Evolutionary conservation across 2,113 vertebrate species (phyloP), one percentile per base, ranked within the genome.

Genomic region (Probosciger aterrimus): DNA sequence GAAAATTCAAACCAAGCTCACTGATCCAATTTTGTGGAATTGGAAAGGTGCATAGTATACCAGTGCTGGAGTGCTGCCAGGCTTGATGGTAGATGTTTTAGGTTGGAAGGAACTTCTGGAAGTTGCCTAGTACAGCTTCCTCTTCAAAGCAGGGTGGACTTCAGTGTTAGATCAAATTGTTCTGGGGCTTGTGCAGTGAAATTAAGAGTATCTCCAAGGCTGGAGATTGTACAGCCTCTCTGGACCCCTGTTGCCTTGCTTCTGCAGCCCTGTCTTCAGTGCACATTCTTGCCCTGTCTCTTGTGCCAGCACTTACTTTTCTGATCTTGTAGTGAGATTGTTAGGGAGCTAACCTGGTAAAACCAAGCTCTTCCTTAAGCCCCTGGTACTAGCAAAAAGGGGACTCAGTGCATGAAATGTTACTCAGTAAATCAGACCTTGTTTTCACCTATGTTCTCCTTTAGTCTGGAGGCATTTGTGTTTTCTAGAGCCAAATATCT

Each of bases 401-500:
- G 20, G n/a, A 8, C 7, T 81, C 39, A 25, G 8, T 57, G 23
- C 7, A 13, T 35, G 19, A 53, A 46, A 39, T 25, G 3, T 41
- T 68, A 55, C 11, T 49, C 6, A 28, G 24, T 64, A 86, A 75
- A 77, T 65, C 39, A 41, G 31, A 78, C 7, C 11, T 81, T 52
- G 22, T 81, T 84, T 84, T 96, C 31, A 37, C 8, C 35, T 71
- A 8, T 28, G 35, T 49, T 88, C 17, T 85, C 24, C 20, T 90
- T 83, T 24, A 44, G 52, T 88, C 52, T 78, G 62, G 33, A 79
- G 47, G 8, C 64, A 55, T 70, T 70, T 81, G 9, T 84, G 33
- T 10, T 95, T 95, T 90, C 74, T 55, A 50, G 89, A 92, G 73
- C 43, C 50, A 86, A 79, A 60, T 88, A 47, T 43, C 93, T 83